Evolutionary conservation across 2,113 vertebrate species (phyloP).

Genomic region (Cervus canadensis): DNA sequence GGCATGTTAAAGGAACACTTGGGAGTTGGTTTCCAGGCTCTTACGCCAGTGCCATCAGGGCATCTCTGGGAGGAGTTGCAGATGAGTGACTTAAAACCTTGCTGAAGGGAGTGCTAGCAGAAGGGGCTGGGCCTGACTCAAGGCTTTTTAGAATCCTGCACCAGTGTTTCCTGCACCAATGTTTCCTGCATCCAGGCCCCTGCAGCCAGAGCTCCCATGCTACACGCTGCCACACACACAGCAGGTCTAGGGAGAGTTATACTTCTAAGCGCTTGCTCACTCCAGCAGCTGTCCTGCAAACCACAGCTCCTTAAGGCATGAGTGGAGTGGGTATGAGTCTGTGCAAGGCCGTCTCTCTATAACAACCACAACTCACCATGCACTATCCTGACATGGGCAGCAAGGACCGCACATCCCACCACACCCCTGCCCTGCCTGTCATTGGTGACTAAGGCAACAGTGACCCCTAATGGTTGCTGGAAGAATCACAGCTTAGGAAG

Average conservation of each 20-base stretch:
- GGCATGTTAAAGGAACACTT: neutral
- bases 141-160: neutral
- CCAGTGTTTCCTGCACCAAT: neutral
- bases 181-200: neutral
- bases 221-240: neutral
- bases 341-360: neutral
- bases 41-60: neutral
- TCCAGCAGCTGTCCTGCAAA: neutral
- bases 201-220: neutral
- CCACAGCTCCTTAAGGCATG: neutral
- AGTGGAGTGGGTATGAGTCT: neutral
- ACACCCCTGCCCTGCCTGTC: neutral
- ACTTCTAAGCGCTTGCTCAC: neutral
- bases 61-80: neutral
- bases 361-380: neutral
- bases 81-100: neutral
- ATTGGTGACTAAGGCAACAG: conserved; percentile 35
- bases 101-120: neutral
- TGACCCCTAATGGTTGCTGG: conserved; percentile 42
- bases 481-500: neutral
- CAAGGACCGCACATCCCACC: neutral
- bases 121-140: neutral
- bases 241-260: neutral
- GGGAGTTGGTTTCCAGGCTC: neutral
- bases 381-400: neutral